phyloP scores from a whole-genome alignment of 2,888 invertebrate genomes.

The Athripsodes cinereus region DNA sequence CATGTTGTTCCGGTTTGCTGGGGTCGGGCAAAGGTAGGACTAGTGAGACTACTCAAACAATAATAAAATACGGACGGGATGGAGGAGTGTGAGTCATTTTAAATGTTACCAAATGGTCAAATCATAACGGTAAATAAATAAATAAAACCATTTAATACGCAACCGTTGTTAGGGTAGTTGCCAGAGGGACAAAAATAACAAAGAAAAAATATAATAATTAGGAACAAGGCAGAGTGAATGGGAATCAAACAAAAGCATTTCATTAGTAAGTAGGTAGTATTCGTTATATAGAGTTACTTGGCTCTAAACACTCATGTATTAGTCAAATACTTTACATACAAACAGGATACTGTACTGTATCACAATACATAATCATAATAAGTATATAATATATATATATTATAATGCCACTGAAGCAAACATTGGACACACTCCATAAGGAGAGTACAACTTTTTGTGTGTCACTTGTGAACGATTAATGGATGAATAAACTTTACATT shows the following conservation, averaged over 20 bases:
- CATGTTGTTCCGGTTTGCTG: constrained; percentile 83
- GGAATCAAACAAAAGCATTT: constrained; percentile 26
- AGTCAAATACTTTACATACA: constrained; percentile 19
- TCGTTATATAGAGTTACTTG: constrained; percentile 15
- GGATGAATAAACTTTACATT: background rate
- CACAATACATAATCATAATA: no score
- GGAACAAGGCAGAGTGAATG: constrained; percentile 21
- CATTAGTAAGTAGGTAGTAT: constrained; percentile 25
- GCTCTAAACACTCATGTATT: constrained; percentile 22
- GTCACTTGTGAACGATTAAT: constrained; percentile 8
- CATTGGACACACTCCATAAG: constrained; percentile 9
- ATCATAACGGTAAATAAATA: constrained; percentile 15
- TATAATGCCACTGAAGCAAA: constrained; percentile 21
- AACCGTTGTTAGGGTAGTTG: constrained; percentile 18
- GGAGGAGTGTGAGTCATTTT: constrained; percentile 7
- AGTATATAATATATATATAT: constrained; percentile 9
- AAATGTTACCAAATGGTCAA: constrained; percentile 5
- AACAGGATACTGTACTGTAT: no score
- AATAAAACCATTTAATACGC: constrained; percentile 14
- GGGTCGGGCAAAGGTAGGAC: constrained; percentile 81
- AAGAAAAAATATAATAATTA: constrained; percentile 15
- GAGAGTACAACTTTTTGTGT: constrained; percentile 11
- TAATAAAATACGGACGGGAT: constrained; percentile 39
- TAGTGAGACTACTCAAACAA: constrained; percentile 58
- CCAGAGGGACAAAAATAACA: constrained; percentile 12